phyloP scores from a whole-genome alignment of 2,113 vertebrate species.

The Podiceps cristatus region DNA sequence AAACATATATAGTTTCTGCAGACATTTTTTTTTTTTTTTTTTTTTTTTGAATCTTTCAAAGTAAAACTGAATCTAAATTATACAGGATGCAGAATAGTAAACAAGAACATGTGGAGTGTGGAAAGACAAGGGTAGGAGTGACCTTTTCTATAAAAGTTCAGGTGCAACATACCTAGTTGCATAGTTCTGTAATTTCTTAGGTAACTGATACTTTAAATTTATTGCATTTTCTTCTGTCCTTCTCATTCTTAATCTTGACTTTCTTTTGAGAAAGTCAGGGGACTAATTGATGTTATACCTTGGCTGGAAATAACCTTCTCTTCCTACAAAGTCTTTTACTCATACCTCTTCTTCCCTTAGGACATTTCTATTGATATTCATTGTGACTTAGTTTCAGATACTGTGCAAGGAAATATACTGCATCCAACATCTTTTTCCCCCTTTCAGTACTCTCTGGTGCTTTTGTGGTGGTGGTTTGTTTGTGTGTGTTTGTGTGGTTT shows the following conservation, averaged over 20 bases:
- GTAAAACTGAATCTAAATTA: not conserved
- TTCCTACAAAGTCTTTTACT: not conserved
- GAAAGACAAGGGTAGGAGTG: not conserved
- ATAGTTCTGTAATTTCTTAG: not conserved
- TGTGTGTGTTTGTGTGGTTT: no score
- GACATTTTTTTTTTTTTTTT: not conserved
- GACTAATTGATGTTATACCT: not conserved
- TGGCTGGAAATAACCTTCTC: not conserved
- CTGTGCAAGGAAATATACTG: not conserved
- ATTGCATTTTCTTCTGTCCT: not conserved
- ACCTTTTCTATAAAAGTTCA: not conserved
- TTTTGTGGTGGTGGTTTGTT: not conserved
- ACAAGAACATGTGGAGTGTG: not conserved
- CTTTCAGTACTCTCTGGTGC: not conserved
- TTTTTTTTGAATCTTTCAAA: not conserved
- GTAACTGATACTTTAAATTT: not conserved
- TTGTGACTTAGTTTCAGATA: not conserved
- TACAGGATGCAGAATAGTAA: not conserved
- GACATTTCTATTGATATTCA: not conserved
- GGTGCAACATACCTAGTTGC: not conserved
- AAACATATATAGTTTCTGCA: not conserved
- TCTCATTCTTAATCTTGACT: not conserved
- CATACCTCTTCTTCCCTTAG: not conserved
- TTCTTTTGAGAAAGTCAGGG: not conserved
- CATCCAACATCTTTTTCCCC: not conserved